Evolutionary conservation across 2,797 vertebrate species (phyloP), one percentile per base, ranked within the genome.

Genomic region (Coccyzus lansbergi): DNA sequence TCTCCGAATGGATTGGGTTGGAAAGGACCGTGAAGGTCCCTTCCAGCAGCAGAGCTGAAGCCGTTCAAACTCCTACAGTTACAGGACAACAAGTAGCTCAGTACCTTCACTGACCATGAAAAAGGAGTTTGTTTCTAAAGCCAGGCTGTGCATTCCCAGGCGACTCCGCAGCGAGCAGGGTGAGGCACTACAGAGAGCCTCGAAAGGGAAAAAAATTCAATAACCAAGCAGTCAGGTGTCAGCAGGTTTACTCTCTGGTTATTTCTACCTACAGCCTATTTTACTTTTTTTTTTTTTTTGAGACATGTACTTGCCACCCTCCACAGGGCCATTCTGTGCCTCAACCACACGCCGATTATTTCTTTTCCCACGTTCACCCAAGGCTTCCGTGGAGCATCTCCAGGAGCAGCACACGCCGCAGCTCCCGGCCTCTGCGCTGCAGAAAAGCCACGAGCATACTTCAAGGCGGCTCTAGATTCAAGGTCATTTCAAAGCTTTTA

Each of bases 281-380:
- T 90, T 36, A 33, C 7, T 33, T 87, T 74, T 83, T n/a, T 52
- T 80, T 80, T 87, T 81, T 74, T 34, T 42, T 42, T 42, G 42
- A 19, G 7, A 77, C 25, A 76, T 52, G 4, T 25, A 65, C 87
- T 49, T 84, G 28, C 67, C 75, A 13, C 40, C 52, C 42, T 72
- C 26, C 40, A 29, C 46, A 26, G 4, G 31, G 74, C 52, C 49
- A 28, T 58, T 90, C 62, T 74, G 48, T n/a, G 65, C 38, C 90
- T 97, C 86, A 94, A 85, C 90, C 91, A 81, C 86, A 88, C 77
- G 89, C 93, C 90, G 92, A 96, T 91, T 87, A 86, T 51, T 93
- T 96, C 90, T 97, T 97, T 96, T 80, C 97, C 86, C 93, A 86
- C 76, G 40, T 89, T 95, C 91, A 97, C 82, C 95, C 96, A 91